Evolutionary conservation across 2,797 vertebrate genomes (phyloP), one percentile per base, ranked within the genome.

Genomic region (Pterois miles): DNA sequence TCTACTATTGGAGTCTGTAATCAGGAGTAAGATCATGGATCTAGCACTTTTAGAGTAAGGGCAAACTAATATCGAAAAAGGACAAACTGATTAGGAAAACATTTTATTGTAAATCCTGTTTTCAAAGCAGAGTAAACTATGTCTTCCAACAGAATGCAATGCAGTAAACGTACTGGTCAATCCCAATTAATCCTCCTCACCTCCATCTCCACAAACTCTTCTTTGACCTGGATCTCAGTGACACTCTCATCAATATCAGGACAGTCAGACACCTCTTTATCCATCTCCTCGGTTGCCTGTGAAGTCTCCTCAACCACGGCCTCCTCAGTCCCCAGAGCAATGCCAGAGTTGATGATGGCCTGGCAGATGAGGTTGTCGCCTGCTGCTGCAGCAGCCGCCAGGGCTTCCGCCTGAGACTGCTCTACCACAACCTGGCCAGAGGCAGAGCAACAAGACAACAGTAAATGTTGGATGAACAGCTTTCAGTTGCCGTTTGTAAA

Each of bases 301-400:
- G 76, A 1, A 2, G 46, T 85, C 27, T 92, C 91, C 57, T 90
- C 93, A 1, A 81, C 87, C 72, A 91, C 87, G 0, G 88, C 83
- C 59, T 95, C 95, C 77, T 92, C 92, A 3, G 95, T 95, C 84
- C 94, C 97, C 0, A 98, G 94, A 13, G 97, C 94, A 0, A 99
- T 96, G 60, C 97, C 97, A 0, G 98, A 98, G 90, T 98, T 98
- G 92, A 97, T 96, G 93, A 99, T 97, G 89, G 98, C 98, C 90
- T 99, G 97, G 76, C 97, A 96, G 84, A 99, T 96, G 79, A 99
- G 94, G 74, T 96, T 97, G 91, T 98, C 96, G 0, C 94, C 96
- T 6, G 89, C 91, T 6, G 91, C 91, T 18, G 91, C 92, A 1
- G 92, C 92, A 68, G 93, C 95, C 0, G 89, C 94, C n/a, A 97